phyloP scores from a whole-genome alignment of 1,140 invertebrate species.

The Panonychus citri region DNA sequence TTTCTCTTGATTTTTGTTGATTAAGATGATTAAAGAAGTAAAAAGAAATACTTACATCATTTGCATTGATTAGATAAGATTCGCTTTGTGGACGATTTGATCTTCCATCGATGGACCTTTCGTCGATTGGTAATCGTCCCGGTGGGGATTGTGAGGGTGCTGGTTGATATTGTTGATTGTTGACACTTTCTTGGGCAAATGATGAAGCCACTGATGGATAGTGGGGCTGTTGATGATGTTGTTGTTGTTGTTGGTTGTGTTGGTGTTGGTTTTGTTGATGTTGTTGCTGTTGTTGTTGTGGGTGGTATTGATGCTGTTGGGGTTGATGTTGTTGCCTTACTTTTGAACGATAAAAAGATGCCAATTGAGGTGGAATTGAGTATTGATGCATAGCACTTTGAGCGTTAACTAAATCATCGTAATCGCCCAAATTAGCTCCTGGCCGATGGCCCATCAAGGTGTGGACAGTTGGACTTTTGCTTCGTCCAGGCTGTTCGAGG shows the following conservation, averaged over 20 bases:
- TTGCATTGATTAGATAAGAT: background rate
- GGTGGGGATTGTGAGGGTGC: background rate
- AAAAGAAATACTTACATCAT: too few relatives aligned
- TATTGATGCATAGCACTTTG: background rate
- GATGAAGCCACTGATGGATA: background rate
- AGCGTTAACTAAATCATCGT: background rate
- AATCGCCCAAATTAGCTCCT: background rate
- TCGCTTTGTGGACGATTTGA: background rate
- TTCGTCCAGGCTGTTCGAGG: conserved; percentile 4
- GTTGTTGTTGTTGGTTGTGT: background rate
- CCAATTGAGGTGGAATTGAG: conserved; percentile 1
- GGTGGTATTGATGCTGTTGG: background rate
- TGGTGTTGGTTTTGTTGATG: background rate
- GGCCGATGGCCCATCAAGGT: background rate
- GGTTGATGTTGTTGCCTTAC: background rate
- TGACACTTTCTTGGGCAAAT: background rate
- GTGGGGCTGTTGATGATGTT: background rate
- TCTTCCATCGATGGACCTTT: conserved; percentile 3
- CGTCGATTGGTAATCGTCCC: conserved; percentile 4
- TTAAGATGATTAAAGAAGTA: too few relatives aligned
- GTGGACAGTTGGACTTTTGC: background rate
- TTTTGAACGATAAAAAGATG: background rate
- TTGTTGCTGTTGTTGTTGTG: background rate
- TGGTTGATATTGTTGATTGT: conserved; percentile 5
- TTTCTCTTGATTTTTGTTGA: background rate